A percentile compares a stretch with the other conserved stretches of the same genome.
phyloP scores from a whole-genome alignment of 1,140 invertebrate species.

The Procambarus virginalis region DNA sequence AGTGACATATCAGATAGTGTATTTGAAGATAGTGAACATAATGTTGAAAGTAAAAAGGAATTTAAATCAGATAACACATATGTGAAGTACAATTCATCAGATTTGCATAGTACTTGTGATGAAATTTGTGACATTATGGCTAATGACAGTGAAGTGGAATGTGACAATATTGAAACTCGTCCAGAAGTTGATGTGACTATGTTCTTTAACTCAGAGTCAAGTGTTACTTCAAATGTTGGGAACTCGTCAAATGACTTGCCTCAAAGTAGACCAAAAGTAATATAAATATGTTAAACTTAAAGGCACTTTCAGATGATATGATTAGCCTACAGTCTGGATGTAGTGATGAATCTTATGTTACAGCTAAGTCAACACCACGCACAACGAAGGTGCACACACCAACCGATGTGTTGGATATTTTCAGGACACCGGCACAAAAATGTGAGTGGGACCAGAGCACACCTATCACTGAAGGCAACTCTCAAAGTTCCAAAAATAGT shows the following conservation, averaged over 20 bases:
- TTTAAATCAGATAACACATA: too few species aligned
- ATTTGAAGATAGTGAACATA: conserved; percentile 6
- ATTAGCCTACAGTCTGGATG: neutral
- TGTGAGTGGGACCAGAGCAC: neutral
- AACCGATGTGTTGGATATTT: neutral
- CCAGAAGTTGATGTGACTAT: conserved; percentile 39
- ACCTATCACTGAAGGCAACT: neutral
- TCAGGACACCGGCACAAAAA: neutral
- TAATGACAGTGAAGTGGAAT: conserved; percentile 1
- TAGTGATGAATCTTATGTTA: conserved; percentile 32
- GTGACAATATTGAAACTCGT: neutral
- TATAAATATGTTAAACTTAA: neutral
- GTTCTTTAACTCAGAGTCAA: conserved; percentile 37
- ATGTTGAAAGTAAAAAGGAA: neutral
- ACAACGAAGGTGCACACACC: neutral
- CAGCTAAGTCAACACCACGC: neutral
- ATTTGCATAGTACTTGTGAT: conserved; percentile 55
- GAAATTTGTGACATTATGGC: conserved; percentile 44
- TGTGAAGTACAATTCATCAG: neutral
- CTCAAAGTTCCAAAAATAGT: neutral
- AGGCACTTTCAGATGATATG: conserved; percentile 1
- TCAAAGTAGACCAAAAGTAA: neutral
- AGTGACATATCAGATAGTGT: conserved; percentile 11
- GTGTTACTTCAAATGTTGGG: neutral
- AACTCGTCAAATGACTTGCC: neutral